These are phyloP conservation scores for Tachysurus vachellii DNA, from an alignment of 2,113 vertebrate genomes.

Conservation along the genomic window DNA sequence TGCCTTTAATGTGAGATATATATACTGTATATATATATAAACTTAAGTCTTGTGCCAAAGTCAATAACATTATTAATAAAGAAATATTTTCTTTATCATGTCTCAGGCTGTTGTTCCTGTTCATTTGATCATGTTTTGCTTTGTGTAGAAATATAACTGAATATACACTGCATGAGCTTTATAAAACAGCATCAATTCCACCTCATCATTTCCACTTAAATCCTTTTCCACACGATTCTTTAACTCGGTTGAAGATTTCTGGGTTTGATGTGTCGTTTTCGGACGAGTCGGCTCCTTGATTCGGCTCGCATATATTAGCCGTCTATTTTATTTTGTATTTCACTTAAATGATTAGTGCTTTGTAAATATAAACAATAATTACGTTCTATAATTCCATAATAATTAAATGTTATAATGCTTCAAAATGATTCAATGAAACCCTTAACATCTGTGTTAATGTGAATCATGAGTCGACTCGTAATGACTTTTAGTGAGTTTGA, in stretches of 20 bases:
- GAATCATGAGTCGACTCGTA: not conserved
- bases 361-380: not conserved
- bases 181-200: no score
- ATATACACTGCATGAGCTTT: no score
- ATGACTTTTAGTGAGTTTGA: not conserved
- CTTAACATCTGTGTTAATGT: not conserved
- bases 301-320: not conserved
- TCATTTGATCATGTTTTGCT: conserved; percentile 15
- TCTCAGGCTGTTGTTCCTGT: conserved; percentile 26
- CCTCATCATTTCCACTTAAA: no score
- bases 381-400: no score
- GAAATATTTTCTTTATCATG: conserved; percentile 28
- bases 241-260: no score
- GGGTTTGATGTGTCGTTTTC: not conserved
- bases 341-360: not conserved
- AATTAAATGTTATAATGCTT: no score
- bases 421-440: not conserved
- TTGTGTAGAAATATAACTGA: not conserved
- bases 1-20: conserved; percentile 23
- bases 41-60: conserved; percentile 29
- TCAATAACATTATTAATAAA: conserved; percentile 33
- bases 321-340: not conserved
- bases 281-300: not conserved
- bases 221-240: no score
- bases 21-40: conserved; percentile 7